A percentile compares a stretch with the other conserved stretches of the same genome.
Conservation (phyloP, 2,113 vertebrate genomes). For the Callocephalon fimbriatum region DNA sequence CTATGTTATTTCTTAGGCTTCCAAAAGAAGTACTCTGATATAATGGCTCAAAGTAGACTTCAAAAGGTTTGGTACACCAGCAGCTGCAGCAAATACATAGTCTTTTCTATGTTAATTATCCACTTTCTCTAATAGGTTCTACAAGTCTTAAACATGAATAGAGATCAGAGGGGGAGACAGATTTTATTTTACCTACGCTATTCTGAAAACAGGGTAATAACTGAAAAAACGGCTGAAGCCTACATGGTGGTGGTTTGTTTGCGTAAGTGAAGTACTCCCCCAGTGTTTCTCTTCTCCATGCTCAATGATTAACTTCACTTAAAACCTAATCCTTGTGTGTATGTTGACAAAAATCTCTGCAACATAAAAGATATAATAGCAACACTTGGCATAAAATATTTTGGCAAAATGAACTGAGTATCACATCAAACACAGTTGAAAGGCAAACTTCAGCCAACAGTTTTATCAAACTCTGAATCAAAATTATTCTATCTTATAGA, state of each 20-base stretch:
- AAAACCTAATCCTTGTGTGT: conserved; percentile 11
- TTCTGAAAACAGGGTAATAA: conserved; percentile 46
- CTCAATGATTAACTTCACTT: conserved; percentile 60
- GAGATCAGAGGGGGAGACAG: conserved; percentile 40
- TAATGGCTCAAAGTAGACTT: conserved; percentile 63
- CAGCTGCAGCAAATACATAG: conserved; percentile 37
- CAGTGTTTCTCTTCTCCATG: conserved; percentile 37
- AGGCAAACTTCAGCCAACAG: conserved; percentile 4
- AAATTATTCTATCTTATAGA: background rate
- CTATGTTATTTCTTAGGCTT: background rate
- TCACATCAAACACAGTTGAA: conserved; percentile 41
- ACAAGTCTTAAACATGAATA: conserved; percentile 42
- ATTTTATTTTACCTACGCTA: conserved; percentile 47
- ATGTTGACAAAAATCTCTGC: conserved; percentile 57
- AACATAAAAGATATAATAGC: conserved; percentile 55
- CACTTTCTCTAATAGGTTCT: conserved; percentile 35
- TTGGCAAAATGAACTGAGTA: conserved; percentile 14
- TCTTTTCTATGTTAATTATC: conserved; percentile 48
- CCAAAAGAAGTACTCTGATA: conserved; percentile 31
- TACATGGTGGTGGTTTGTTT: conserved; percentile 14
- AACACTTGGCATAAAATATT: conserved; percentile 44
- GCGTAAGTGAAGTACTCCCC: conserved; percentile 1
- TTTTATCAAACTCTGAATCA: conserved; percentile 56
- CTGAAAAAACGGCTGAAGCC: conserved; percentile 22
- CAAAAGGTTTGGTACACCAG: conserved; percentile 40